A percentile compares a stretch with the other conserved stretches of the same genome.
Conservation (phyloP, 1,140 invertebrate species). For the Caenorhabditis remanei region DNA sequence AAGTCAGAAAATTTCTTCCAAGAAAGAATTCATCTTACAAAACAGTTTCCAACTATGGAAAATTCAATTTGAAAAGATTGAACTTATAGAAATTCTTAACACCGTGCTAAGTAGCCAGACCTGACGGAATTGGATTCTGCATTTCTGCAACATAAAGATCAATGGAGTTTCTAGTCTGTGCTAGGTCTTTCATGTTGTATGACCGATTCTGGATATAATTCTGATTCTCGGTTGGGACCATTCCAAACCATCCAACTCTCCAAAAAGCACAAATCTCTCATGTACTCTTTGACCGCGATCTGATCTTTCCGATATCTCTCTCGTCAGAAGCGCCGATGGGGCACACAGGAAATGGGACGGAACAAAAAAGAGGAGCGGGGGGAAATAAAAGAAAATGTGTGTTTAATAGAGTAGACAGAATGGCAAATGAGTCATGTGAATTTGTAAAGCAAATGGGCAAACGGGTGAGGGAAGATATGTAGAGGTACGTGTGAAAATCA, state of each 20-base stretch:
- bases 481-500: background rate
- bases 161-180: too few species aligned
- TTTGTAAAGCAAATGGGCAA: background rate
- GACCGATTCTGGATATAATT: too few species aligned
- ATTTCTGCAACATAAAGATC: too few species aligned
- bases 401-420: constrained; percentile 50
- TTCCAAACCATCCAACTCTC: background rate
- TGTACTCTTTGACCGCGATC: background rate
- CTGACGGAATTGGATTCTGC: too few species aligned
- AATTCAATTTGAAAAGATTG: too few species aligned
- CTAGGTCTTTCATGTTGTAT: too few species aligned
- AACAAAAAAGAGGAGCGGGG: background rate
- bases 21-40: too few species aligned
- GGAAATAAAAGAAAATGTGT: background rate
- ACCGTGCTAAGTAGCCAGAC: too few species aligned
- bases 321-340: background rate
- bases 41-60: too few species aligned
- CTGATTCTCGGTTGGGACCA: background rate
- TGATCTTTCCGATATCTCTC: background rate
- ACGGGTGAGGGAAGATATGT: too few species aligned
- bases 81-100: too few species aligned
- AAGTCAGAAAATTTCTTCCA: too few species aligned
- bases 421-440: constrained; percentile 48
- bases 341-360: constrained; percentile 23
- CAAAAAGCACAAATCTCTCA: background rate